phyloP scores from a whole-genome alignment of 2,797 vertebrate genomes.

The Dryobates pubescens region DNA sequence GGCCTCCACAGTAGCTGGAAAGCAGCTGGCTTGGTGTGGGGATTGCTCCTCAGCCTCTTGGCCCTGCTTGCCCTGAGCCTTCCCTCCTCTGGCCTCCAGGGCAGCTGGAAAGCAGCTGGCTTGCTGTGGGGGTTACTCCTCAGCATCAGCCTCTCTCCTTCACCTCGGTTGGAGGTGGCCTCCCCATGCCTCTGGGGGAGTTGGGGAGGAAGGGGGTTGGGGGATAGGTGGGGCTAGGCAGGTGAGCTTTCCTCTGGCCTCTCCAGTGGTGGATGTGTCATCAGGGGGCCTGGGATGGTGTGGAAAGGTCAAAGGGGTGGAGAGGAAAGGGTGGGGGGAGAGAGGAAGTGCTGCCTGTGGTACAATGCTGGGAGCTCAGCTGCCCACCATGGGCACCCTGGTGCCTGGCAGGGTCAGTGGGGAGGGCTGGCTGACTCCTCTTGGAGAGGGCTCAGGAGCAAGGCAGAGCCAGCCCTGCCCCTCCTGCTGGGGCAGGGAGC shows the following conservation, averaged over 20 bases:
- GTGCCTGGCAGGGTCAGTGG: fast-evolving
- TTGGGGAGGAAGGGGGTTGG: not conserved
- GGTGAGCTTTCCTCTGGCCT: not conserved
- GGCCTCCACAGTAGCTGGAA: too few relatives aligned
- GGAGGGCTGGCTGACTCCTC: not conserved
- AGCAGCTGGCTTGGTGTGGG: too few relatives aligned
- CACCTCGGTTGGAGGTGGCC: not conserved
- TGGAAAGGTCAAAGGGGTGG: not conserved
- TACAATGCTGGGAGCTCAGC: not conserved
- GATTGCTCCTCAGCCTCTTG: too few relatives aligned
- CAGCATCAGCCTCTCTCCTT: not conserved
- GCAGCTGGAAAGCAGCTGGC: not conserved
- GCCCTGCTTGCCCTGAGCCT: too few relatives aligned
- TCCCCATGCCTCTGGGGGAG: not conserved
- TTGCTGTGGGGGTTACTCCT: not conserved
- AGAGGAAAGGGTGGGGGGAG: not conserved
- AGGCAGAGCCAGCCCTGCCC: not conserved
- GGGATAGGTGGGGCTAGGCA: not conserved
- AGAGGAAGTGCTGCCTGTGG: not conserved
- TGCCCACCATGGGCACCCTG: not conserved
- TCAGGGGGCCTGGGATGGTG: fast-evolving
- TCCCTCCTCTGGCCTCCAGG: too few relatives aligned
- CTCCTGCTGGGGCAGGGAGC: not conserved
- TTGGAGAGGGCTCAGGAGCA: not conserved
- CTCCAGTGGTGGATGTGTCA: not conserved